phyloP scores from a whole-genome alignment of 2,113 vertebrate genomes.

The Plecturocebus donacophilus region DNA sequence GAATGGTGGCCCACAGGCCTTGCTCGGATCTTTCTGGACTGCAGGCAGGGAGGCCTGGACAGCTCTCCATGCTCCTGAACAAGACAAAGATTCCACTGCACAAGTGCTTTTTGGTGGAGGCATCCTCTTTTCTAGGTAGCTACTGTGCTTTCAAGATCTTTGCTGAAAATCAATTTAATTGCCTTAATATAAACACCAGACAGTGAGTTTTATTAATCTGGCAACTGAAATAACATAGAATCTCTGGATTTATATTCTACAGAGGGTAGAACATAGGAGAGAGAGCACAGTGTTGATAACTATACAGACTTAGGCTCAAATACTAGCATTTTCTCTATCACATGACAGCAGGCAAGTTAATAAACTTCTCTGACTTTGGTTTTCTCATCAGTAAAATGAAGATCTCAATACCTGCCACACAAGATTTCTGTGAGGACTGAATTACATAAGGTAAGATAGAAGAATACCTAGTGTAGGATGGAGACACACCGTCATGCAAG shows the following conservation, averaged over 20 bases:
- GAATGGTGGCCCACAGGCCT: neutral
- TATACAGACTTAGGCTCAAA: neutral
- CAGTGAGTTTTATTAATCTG: neutral
- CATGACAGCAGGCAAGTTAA: neutral
- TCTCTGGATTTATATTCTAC: neutral
- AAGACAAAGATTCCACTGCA: neutral
- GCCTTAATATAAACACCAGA: neutral
- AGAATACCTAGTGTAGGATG: neutral
- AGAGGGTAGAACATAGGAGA: neutral
- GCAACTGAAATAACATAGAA: neutral
- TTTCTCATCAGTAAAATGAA: neutral
- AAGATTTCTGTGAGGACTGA: neutral
- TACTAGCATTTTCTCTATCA: neutral
- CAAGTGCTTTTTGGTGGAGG: neutral
- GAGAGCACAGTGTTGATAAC: neutral
- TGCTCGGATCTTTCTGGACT: neutral
- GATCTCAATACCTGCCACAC: neutral
- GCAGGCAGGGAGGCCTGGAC: neutral
- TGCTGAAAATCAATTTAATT: slow-evolving; percentile 40
- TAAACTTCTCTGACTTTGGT: neutral
- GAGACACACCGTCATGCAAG: neutral
- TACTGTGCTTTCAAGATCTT: slow-evolving; percentile 2
- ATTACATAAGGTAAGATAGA: neutral
- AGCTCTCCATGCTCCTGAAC: neutral
- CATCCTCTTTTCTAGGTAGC: neutral